Conservation (phyloP, 2,888 invertebrate species). For the Allolobophora icterica region DNA sequence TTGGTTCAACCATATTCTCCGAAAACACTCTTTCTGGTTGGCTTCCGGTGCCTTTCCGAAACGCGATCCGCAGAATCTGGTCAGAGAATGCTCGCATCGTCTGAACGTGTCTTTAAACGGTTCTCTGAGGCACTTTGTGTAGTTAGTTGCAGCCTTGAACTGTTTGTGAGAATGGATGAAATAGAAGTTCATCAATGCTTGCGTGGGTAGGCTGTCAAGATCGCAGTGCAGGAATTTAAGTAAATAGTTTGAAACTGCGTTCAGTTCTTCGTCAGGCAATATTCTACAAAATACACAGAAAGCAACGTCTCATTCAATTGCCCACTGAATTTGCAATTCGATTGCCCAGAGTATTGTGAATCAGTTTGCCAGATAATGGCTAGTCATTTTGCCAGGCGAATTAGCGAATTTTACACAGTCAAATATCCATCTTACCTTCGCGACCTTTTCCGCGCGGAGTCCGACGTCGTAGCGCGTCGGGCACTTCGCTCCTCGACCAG, state of each 20-base stretch:
- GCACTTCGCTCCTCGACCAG: too few relatives aligned
- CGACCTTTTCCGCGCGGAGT: too few relatives aligned
- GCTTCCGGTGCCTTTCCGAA: background rate
- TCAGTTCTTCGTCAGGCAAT: background rate
- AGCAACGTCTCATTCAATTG: too few relatives aligned
- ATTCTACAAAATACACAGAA: background rate
- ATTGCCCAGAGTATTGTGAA: too few relatives aligned
- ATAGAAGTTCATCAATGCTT: slow-evolving; percentile 7
- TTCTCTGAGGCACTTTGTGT: background rate
- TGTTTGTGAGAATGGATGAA: background rate
- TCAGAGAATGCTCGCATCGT: background rate
- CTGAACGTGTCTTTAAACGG: background rate
- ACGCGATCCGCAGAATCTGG: background rate
- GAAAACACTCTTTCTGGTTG: background rate
- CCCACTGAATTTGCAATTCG: too few relatives aligned
- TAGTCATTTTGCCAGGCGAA: too few relatives aligned
- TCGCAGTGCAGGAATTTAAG: background rate
- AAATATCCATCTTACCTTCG: too few relatives aligned
- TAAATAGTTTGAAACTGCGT: background rate
- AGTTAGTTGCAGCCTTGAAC: background rate
- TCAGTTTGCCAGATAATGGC: too few relatives aligned
- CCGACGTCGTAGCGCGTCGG: too few relatives aligned
- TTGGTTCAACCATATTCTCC: background rate
- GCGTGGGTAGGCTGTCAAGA: background rate
- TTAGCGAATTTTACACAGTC: too few relatives aligned